Base-by-base conservation (phyloP, 2,797 vertebrate genomes). In the Poecilia velifera region DNA sequence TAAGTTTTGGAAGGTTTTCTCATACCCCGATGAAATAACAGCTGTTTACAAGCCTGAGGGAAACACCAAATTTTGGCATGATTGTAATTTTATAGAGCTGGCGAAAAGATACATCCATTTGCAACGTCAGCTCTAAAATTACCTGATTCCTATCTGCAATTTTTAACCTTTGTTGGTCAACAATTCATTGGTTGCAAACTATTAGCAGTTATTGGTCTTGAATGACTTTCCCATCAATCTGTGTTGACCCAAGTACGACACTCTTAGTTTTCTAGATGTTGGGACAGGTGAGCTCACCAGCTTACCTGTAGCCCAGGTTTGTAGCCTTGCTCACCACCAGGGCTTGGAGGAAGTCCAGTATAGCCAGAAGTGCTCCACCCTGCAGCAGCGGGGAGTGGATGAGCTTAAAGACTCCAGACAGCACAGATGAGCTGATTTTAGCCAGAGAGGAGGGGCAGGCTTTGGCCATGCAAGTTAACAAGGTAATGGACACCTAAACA, bases 311-410 rank as follows among this genome's bases (percentile, higher is more conserved):
- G 55, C 96, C 89, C 89, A 96, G 18, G 14, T 95, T 91, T 0
- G 94, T 95, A 0, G 93, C 87, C 79, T 94, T 96, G 0, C 96
- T 96, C 34, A 92, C 87, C 2, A 98, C 96, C 87, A 98, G 91
- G 0, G 96, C 96, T 89, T 96, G 96, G 22, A 99, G 93, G 83
- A 99, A 97, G 75, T 96, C 95, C 2, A 95, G 86, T 6, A 98
- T 96, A 74, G 97, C 96, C 0, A 73, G 82, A 47, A 99, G 94
- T 0, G 96, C 96, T 0, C 97, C 96, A 0, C 96, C 96, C 49
- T 99, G 98, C 41, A 99, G 95, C 85, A 99, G 90, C 0, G 98
- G 97, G 0, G 97, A 99, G 64, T 96, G 96, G 31, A 98, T 95
- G 13, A 99, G 92, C 62, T 90, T 92, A 22, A 98, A 93, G 73